Conservation (phyloP, 1,140 invertebrate species). For the Danaus melanippus region DNA sequence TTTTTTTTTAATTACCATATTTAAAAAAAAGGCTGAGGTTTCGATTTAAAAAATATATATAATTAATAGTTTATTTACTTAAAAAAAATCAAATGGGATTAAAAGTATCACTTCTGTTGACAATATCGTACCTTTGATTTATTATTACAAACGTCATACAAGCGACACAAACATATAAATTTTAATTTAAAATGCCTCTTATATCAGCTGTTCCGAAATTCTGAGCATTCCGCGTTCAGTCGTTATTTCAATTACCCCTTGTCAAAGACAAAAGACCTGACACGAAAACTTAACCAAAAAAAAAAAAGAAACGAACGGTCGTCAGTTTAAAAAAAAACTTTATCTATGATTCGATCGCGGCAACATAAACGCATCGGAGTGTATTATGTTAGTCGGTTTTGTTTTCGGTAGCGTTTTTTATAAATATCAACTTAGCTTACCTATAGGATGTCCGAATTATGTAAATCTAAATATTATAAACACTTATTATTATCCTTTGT, state of each 20-base stretch:
- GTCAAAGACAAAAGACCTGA: constrained; percentile 69
- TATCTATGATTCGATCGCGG: constrained; percentile 70
- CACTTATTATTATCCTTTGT: constrained; percentile 2
- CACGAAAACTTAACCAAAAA: constrained; percentile 40
- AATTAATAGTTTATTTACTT: background rate
- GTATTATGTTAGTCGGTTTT: constrained; percentile 56
- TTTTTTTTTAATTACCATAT: constrained; percentile 1
- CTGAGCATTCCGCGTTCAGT: constrained; percentile 56
- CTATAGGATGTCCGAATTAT: constrained; percentile 18
- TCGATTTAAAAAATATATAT: background rate
- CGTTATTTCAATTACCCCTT: constrained; percentile 70
- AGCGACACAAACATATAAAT: constrained; percentile 7
- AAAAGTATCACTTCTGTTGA: too few relatives aligned
- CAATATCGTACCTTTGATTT: too few relatives aligned
- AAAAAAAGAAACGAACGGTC: constrained; percentile 45
- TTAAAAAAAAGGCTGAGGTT: background rate
- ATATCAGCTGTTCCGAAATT: constrained; percentile 66
- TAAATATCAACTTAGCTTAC: constrained; percentile 35
- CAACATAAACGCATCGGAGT: constrained; percentile 62
- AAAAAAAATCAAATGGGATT: background rate
- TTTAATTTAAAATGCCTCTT: too few relatives aligned
- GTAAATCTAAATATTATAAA: constrained; percentile 9
- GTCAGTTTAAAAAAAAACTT: constrained; percentile 49
- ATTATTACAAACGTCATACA: too few relatives aligned
- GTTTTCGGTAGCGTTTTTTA: constrained; percentile 58